These are phyloP conservation scores for Hypanus sabinus DNA, from an alignment of 2,113 vertebrate genomes.

Conservation along the genomic window DNA sequence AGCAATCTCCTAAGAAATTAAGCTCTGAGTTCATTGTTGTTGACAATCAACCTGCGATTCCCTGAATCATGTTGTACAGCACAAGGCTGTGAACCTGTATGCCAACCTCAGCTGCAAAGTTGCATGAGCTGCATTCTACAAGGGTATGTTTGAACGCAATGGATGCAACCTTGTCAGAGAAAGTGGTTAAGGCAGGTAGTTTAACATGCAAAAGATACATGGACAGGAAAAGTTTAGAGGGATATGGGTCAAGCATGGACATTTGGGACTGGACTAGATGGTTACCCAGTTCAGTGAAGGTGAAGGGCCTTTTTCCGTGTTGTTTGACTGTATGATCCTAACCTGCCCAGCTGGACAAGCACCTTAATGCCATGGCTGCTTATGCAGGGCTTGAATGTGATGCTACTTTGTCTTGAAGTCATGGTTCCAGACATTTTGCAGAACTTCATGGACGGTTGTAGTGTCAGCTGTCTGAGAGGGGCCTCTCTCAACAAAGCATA, in stretches of 20 bases:
- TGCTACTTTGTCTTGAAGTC: neutral
- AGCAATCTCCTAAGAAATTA: neutral
- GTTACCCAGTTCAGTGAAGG: too few relatives aligned
- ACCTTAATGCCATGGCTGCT: neutral
- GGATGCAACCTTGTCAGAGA: too few relatives aligned
- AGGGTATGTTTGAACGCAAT: neutral
- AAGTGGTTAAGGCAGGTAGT: too few relatives aligned
- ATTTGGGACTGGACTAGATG: too few relatives aligned
- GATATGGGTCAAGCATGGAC: too few relatives aligned
- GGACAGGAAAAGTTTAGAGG: too few relatives aligned
- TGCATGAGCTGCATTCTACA: neutral
- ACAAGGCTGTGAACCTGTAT: neutral
- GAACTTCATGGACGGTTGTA: neutral
- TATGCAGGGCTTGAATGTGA: neutral
- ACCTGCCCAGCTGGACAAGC: neutral
- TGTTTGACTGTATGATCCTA: neutral
- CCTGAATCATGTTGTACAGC: neutral
- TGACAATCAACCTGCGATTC: neutral
- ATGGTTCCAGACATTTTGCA: neutral
- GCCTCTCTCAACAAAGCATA: neutral
- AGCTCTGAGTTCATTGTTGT: neutral
- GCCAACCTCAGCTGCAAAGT: neutral
- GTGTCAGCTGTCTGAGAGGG: neutral
- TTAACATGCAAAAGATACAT: too few relatives aligned
- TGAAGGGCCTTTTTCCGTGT: too few relatives aligned